Evolutionary conservation across 2,888 invertebrate species (phyloP).

Genomic region (Diplazon laetatorius): DNA sequence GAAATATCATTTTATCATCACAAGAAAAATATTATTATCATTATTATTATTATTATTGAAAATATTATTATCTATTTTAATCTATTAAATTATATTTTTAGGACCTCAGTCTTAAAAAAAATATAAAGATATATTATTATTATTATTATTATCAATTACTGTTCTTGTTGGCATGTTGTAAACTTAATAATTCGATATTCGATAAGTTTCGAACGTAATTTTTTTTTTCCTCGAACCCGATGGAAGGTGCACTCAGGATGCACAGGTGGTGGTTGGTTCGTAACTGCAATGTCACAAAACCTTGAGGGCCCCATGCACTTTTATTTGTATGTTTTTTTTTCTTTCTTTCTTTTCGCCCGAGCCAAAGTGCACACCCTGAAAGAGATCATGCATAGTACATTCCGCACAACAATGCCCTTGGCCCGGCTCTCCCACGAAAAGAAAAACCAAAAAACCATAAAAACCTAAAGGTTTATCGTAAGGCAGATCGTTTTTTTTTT

Average conservation of each 20-base stretch:
- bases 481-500: too few relatives aligned
- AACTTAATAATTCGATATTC: not conserved
- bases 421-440: constrained; percentile 19
- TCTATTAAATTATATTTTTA: too few relatives aligned
- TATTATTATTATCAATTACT: not conserved
- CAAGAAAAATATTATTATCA: not conserved
- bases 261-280: constrained; percentile 26
- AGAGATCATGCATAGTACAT: constrained; percentile 28
- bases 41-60: not conserved
- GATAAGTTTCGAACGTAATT: not conserved
- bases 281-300: constrained; percentile 6
- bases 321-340: constrained; percentile 7
- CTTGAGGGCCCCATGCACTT: not conserved
- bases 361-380: constrained; percentile 10
- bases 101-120: too few relatives aligned
- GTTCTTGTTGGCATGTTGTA: not conserved
- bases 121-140: not conserved
- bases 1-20: too few relatives aligned
- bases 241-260: not conserved
- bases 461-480: constrained; percentile 22
- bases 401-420: constrained; percentile 43
- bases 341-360: constrained; percentile 10
- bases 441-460: too few relatives aligned
- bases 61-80: not conserved
- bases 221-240: not conserved